phyloP scores from a whole-genome alignment of 2,797 vertebrate genomes.

The Nyctibius grandis region DNA sequence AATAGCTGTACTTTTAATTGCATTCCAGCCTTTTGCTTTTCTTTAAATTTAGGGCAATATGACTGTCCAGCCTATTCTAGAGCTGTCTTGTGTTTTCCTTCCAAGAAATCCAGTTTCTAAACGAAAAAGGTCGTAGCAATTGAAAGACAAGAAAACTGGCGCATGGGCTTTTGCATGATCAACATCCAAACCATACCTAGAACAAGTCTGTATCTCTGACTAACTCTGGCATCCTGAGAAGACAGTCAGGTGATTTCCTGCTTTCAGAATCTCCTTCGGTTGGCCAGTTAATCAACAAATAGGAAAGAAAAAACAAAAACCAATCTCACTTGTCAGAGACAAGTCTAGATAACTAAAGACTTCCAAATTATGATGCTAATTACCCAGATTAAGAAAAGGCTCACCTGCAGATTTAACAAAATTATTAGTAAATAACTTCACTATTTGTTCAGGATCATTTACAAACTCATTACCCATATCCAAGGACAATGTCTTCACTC shows the following conservation, averaged over 20 bases:
- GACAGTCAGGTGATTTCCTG: not conserved
- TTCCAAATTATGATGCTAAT: not conserved
- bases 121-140: not conserved
- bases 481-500: slow-evolving; percentile 34
- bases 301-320: not conserved
- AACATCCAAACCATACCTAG: not conserved
- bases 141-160: not conserved
- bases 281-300: not conserved
- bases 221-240: not conserved
- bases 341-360: not conserved
- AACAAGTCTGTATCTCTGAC: not conserved
- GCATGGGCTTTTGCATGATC: not conserved
- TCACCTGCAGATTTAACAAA: slow-evolving; percentile 23
- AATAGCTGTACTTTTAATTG: not conserved
- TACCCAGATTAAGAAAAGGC: not conserved
- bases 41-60: not conserved
- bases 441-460: slow-evolving; percentile 55
- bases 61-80: not conserved
- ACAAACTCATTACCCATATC: slow-evolving; percentile 34
- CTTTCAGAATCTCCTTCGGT: not conserved
- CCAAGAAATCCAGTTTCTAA: not conserved
- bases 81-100: not conserved
- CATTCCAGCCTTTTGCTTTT: not conserved
- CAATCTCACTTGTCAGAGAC: not conserved
- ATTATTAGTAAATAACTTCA: slow-evolving; percentile 39